phyloP scores from a whole-genome alignment of 2,888 invertebrate genomes.

The Campoplex capitator region DNA sequence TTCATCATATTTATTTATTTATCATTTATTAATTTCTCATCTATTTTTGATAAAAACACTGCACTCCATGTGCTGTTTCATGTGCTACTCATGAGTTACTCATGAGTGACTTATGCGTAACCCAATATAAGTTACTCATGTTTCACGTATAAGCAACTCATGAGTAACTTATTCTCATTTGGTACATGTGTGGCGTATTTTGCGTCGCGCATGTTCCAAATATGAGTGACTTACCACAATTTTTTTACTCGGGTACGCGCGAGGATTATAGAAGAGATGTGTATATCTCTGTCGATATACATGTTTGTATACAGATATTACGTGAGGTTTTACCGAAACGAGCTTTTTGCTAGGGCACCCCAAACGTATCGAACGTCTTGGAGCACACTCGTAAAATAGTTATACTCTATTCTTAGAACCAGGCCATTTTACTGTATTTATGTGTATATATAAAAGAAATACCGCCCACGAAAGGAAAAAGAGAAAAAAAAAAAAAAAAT shows the following conservation, averaged over 20 bases:
- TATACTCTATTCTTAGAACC: conserved; percentile 30
- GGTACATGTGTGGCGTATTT: too few relatives aligned
- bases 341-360: background rate
- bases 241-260: background rate
- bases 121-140: too few relatives aligned
- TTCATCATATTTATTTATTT: too few relatives aligned
- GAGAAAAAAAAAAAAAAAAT: background rate
- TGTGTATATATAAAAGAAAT: conserved; percentile 6
- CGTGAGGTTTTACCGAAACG: conserved; percentile 25
- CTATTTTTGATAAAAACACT: too few relatives aligned
- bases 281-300: background rate
- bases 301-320: background rate
- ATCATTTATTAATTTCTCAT: too few relatives aligned
- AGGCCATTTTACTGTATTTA: conserved; percentile 24
- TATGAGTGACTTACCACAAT: too few relatives aligned
- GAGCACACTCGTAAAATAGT: conserved; percentile 45
- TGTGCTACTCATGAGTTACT: too few relatives aligned
- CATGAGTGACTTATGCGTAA: too few relatives aligned
- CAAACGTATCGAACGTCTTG: conserved; percentile 33
- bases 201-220: too few relatives aligned
- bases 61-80: too few relatives aligned
- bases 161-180: too few relatives aligned
- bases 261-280: background rate
- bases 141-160: too few relatives aligned
- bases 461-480: background rate